Base-by-base conservation (phyloP, 2,888 invertebrate species). In the Formica aserva region DNA sequence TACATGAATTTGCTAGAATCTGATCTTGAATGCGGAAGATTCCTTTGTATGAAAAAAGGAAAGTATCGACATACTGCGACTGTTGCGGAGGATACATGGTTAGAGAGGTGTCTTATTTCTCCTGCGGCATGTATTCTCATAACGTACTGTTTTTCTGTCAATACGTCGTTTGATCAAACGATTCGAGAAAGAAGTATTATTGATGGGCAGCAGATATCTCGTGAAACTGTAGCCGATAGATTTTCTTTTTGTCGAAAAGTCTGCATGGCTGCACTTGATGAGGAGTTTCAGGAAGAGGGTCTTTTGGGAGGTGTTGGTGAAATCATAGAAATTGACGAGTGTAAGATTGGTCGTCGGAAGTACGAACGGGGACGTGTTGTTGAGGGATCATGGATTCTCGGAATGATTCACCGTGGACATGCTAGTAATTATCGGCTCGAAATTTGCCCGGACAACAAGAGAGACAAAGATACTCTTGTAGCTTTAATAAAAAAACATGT, bases 401-500 rank as follows among this genome's bases (percentile, higher is more conserved):
- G 38, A 35, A 66, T 66, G 38, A 60, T 60, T 60, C 60, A 60
- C 6, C 62, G 62, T 32, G 62, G 62, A 62, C 32, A 62, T 0
- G n/a, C 67, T 15, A 41, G 1, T 9, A 26, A 45, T 45, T 67
- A 67, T 29, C 41, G 45, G 6, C 29, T 67, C 5, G 45, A 67
- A 48, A 67, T 67, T 22, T 67, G 41, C 22, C 26, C 45, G 3
- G 67, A 67, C 11, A 67, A 67, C 26, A 67, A 67, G 1, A 62
- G 35, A 32, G 32, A 62, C 18, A 15, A 29, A 32, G 15, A 62
- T 35, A 35, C 35, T 63, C 13, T 63, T 15, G 2, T 35, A 18
- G 8, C 11, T 8, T 35, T 63, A 35, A 63, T 63, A 63, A 35
- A 63, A 63, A 63, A 63, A 63, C 63, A 63, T 35, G n/a, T 63